Conservation (phyloP, 2,113 vertebrate species). For the Andinoacara biseriatus region DNA sequence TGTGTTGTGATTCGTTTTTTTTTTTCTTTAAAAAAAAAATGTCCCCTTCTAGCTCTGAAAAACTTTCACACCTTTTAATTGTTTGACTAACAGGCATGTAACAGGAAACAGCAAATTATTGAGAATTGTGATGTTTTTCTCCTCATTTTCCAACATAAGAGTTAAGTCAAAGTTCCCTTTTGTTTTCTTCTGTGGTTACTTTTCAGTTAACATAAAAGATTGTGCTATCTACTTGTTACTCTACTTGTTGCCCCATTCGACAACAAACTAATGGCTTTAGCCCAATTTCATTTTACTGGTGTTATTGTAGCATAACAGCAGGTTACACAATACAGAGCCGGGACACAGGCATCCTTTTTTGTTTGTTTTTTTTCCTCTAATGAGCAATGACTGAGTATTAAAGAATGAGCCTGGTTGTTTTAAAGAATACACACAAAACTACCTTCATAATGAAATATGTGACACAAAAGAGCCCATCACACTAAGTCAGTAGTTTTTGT, state of each 20-base stretch:
- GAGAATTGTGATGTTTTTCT: not conserved
- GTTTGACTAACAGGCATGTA: not conserved
- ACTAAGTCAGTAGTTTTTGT: too few species aligned
- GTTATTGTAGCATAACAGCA: not conserved
- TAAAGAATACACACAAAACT: too few species aligned
- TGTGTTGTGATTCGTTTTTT: not conserved
- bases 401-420: too few species aligned
- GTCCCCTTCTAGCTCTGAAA: not conserved
- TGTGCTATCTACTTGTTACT: not conserved
- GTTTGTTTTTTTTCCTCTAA: too few species aligned
- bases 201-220: not conserved
- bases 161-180: not conserved
- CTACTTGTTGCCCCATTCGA: not conserved
- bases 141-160: not conserved
- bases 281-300: not conserved
- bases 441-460: too few species aligned
- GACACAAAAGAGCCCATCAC: too few species aligned
- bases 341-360: not conserved
- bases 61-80: not conserved
- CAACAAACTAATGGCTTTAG: not conserved
- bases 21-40: not conserved
- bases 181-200: not conserved
- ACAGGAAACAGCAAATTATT: not conserved
- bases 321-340: not conserved
- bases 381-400: too few species aligned